A percentile compares a stretch with the other conserved stretches of the same genome.
phyloP scores from a whole-genome alignment of 2,113 vertebrate genomes.

The Dicentrarchus labrax region DNA sequence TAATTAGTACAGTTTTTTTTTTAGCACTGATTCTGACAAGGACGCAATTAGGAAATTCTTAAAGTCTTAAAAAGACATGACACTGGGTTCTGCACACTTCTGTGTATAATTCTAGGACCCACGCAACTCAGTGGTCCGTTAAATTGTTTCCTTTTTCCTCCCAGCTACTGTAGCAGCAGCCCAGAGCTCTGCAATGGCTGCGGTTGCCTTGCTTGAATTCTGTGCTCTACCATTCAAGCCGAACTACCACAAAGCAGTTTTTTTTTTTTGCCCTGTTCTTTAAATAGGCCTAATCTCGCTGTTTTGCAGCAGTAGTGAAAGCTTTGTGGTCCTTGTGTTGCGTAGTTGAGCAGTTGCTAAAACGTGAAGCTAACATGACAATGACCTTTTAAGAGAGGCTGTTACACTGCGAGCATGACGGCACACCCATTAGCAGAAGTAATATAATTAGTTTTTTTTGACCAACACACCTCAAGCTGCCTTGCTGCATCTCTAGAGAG shows the following conservation, averaged over 20 bases:
- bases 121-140: background rate
- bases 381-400: slow-evolving; percentile 47
- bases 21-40: slow-evolving; percentile 2
- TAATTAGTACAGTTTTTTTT: background rate
- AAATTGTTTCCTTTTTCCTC: slow-evolving; percentile 10
- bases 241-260: no score
- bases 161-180: background rate
- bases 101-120: background rate
- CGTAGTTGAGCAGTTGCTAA: slow-evolving; percentile 8
- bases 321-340: background rate
- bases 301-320: background rate
- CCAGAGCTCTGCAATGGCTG: background rate
- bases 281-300: background rate
- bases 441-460: background rate
- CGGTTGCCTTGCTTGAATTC: slow-evolving; percentile 6
- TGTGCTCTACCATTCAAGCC: background rate
- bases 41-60: background rate
- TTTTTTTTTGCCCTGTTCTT: background rate
- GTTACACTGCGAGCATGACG: slow-evolving; percentile 36
- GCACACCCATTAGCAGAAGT: slow-evolving; percentile 40
- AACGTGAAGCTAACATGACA: slow-evolving; percentile 44
- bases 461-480: slow-evolving; percentile 66
- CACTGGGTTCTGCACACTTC: background rate
- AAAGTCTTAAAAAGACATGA: background rate
- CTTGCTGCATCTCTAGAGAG: slow-evolving; percentile 63